Conservation (phyloP, 2,888 invertebrate genomes). For the Parnassius apollo region DNA sequence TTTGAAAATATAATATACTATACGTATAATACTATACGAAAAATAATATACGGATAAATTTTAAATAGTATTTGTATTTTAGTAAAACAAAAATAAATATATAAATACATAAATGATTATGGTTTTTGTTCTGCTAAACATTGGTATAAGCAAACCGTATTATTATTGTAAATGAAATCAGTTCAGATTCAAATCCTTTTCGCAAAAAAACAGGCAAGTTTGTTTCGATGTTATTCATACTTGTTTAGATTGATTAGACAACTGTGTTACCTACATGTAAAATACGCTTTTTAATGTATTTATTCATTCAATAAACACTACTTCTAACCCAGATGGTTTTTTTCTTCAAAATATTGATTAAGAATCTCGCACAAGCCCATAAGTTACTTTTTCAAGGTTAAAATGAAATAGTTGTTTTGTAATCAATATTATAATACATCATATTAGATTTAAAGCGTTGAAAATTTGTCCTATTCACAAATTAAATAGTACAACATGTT, state of each 20-base stretch:
- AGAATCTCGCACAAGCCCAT: background rate
- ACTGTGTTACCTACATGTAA: background rate
- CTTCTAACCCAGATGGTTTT: background rate
- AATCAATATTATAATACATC: slow-evolving; percentile 20
- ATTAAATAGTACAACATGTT: slow-evolving; percentile 10
- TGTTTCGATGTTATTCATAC: slow-evolving; percentile 11
- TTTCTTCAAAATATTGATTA: background rate
- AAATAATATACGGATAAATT: too few species aligned
- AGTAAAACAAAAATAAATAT: too few species aligned
- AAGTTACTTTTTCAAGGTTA: background rate
- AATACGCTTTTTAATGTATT: slow-evolving; percentile 8
- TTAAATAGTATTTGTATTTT: too few species aligned
- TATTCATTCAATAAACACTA: slow-evolving; percentile 4
- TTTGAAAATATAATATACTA: too few species aligned
- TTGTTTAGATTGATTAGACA: slow-evolving; percentile 14
- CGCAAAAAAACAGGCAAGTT: slow-evolving; percentile 3
- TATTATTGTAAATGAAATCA: too few species aligned
- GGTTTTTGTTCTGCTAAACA: too few species aligned
- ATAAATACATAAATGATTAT: too few species aligned
- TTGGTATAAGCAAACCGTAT: too few species aligned
- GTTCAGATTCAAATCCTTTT: background rate
- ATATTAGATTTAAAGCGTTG: slow-evolving; percentile 21
- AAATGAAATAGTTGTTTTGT: slow-evolving; percentile 12
- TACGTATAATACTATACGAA: too few species aligned
- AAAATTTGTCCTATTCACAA: slow-evolving; percentile 20